Conservation (phyloP, 2,797 vertebrate species). For the Lithobates sylvaticus region DNA sequence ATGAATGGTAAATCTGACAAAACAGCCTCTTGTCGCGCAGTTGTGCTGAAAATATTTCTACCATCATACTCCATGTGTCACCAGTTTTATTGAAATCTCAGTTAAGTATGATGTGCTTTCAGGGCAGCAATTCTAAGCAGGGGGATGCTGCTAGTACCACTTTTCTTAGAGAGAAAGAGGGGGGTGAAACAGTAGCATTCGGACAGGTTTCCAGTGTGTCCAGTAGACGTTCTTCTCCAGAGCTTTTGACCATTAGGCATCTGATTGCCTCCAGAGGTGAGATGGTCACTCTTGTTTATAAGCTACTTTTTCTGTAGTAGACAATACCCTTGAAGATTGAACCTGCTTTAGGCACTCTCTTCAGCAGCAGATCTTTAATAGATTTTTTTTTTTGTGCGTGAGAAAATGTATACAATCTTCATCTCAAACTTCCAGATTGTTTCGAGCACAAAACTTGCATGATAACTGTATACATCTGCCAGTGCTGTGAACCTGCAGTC, state of each 20-base stretch:
- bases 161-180: too few relatives aligned
- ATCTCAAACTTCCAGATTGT: background rate
- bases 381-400: background rate
- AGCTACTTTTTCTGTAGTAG: too few relatives aligned
- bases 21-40: background rate
- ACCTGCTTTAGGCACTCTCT: too few relatives aligned
- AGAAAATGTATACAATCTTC: background rate
- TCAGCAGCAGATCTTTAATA: background rate
- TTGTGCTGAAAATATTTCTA: background rate
- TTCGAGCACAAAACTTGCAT: too few relatives aligned
- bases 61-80: background rate
- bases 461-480: too few relatives aligned
- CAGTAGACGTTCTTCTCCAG: background rate
- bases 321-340: too few relatives aligned
- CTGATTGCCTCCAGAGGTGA: background rate
- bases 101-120: too few relatives aligned
- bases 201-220: too few relatives aligned
- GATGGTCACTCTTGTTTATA: background rate
- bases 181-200: too few relatives aligned
- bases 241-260: background rate
- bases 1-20: background rate
- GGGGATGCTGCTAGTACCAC: too few relatives aligned
- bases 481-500: too few relatives aligned
- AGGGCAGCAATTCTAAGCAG: too few relatives aligned
- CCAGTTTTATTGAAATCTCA: background rate